phyloP scores from a whole-genome alignment of 2,797 vertebrate species.

The Martes flavigula region DNA sequence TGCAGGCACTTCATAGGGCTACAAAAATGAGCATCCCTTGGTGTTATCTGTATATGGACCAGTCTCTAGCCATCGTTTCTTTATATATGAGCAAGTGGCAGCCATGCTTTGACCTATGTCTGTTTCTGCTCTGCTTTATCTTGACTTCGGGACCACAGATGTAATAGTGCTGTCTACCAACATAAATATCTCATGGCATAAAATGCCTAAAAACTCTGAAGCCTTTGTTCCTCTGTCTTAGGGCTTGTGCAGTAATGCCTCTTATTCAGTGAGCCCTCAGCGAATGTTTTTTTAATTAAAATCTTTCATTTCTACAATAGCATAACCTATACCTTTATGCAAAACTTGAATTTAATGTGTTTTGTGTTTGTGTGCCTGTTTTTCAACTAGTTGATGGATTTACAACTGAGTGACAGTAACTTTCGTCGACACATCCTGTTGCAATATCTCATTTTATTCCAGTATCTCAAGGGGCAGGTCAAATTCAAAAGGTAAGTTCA shows the following conservation, averaged over 20 bases:
- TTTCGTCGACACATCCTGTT: conserved; percentile 97
- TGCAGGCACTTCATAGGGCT: background rate
- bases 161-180: background rate
- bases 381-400: conserved; percentile 94
- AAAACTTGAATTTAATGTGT: conserved; percentile 57
- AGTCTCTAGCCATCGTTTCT: background rate
- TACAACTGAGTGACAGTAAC: conserved; percentile 98
- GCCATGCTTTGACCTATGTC: background rate
- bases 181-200: background rate
- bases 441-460: conserved; percentile 98
- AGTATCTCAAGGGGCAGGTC: conserved; percentile 98
- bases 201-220: background rate
- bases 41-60: background rate
- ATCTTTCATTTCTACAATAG: conserved; percentile 53
- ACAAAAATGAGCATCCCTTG: background rate
- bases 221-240: background rate
- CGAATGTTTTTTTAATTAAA: background rate
- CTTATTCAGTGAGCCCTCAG: background rate
- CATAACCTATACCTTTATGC: background rate
- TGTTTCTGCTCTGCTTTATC: background rate
- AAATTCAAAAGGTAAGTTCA: conserved; percentile 97
- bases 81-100: background rate
- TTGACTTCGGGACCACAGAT: background rate
- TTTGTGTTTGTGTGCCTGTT: conserved; percentile 36
- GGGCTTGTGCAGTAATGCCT: background rate